Evolutionary conservation across 1,140 invertebrate species (phyloP).

Genomic region (Panagrolaimus sp.): DNA sequence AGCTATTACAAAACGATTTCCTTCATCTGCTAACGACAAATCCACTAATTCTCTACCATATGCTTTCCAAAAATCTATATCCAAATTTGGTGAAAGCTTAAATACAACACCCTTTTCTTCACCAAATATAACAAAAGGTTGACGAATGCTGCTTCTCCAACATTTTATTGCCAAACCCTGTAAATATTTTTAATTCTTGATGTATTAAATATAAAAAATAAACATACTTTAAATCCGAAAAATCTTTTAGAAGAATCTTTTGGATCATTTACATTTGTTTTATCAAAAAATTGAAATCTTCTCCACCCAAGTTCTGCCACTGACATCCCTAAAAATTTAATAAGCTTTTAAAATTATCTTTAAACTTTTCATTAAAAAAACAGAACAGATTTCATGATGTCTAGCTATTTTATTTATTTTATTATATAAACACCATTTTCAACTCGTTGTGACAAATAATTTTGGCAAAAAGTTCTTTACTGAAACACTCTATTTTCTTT

Average conservation of each 20-base stretch:
- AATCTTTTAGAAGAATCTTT: conserved; percentile 33
- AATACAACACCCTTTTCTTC: conserved; percentile 41
- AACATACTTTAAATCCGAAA: conserved; percentile 34
- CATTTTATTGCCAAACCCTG: background rate
- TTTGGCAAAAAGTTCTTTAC: too few relatives aligned
- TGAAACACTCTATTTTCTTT: too few relatives aligned
- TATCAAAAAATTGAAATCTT: conserved; percentile 48
- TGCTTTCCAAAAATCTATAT: conserved; percentile 40
- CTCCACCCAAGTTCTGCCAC: conserved; percentile 46
- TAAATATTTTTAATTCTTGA: too few relatives aligned
- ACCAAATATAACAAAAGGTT: conserved; percentile 39
- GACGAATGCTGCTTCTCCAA: background rate
- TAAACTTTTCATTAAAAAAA: too few relatives aligned
- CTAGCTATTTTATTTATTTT: too few relatives aligned
- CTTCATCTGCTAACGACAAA: conserved; percentile 23
- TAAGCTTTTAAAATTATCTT: too few relatives aligned
- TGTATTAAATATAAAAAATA: background rate
- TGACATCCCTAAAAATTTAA: too few relatives aligned
- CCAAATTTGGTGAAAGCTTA: conserved; percentile 17
- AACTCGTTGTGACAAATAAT: too few relatives aligned
- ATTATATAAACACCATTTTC: too few relatives aligned
- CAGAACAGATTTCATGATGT: too few relatives aligned
- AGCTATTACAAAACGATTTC: conserved; percentile 20
- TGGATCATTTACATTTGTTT: conserved; percentile 29
- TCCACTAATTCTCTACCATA: conserved; percentile 33